Base-by-base conservation (phyloP, 2,797 vertebrate species). In the Gymnopithys bicolor region DNA sequence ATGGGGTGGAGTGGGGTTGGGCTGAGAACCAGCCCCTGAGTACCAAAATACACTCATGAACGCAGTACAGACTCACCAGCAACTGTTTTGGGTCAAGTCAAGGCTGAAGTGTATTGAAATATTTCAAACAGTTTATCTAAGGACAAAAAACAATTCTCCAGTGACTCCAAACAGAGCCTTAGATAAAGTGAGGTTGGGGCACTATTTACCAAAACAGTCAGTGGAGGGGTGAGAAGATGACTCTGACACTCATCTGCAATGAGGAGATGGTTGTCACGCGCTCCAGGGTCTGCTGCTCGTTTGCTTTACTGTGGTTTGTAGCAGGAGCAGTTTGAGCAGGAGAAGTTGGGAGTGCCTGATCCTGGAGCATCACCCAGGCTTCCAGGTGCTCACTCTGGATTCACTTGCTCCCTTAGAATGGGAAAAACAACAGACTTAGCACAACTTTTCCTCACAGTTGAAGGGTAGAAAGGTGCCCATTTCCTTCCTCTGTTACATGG, bases 1-100 rank as follows among this genome's bases (percentile, higher is more conserved):
- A 59, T 2, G 87, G 90, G 94, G 71, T 64, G 81, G 89, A 85
- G 79, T 4, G 27, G 76, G 93, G 87, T 68, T 45, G 62, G 91
- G 89, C 58, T 87, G 87, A 89, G 71, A 43, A 35, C 23, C 63
- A 59, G 84, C 89, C 80, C 51, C 71, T 39, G 64, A 49, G 52
- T 2, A 16, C 84, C 59, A 10, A 59, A 76, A 63, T 55, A 70
- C 53, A 35, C 4, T 2, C n/a, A 4, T 6, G 5, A 24, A 7
- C 3, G 0, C 4, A 3, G 51, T 10, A 41, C 51, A n/a, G 73
- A 7, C 80, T 53, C 62, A 32, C 28, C 52, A 28, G 19, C 17
- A 37, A 49, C 52, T 46, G 73, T 0, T 46, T 13, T 13, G 68
- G 75, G 87, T 85, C 87, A 74, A 1, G 28, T 85, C 60, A 4